Evolutionary conservation across 2,888 invertebrate species (phyloP), one percentile per base, ranked within the genome.

Genomic region (Sicus ferrugineus): DNA sequence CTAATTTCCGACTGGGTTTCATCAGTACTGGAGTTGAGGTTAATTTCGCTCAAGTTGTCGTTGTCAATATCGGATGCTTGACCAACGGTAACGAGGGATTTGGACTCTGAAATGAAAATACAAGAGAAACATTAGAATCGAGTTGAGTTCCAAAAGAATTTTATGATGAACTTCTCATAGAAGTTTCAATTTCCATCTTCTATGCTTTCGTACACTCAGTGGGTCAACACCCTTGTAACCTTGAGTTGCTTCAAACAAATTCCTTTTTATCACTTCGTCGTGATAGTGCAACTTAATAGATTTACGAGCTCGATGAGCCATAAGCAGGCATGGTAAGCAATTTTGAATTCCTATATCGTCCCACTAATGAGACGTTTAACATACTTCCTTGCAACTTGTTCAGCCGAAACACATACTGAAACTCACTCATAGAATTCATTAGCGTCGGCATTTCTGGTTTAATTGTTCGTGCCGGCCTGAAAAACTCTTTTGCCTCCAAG

Each of bases 41-140:
- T 87, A 0, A 87, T 85, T 75, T 88, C 88, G 72, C 85, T 85
- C 52, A 86, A 83, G 48, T 80, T 81, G 68, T 88, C 88, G 61
- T 86, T 86, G 73, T 87, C 86, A 6, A 86, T 75, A 19, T 77
- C 78, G 2, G 83, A 76, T 14, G 79, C 72, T 59, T 80, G 79
- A 19, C 85, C 84, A 63, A 84, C 82, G 21, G 82, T 83, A 14
- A 84, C 83, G 70, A 83, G 75, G 2, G 81, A 77, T 72, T 83
- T 83, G 3, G 79, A 76, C 74, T 84, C 84, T 84, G 75, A 23
- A 79, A 77, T 42, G 28, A 63, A 62, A 52, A 34, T 7, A 61
- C 1, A 38, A 28, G 26, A 54, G 11, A 30, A 42, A 42, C 2
- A 1, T 34, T 34, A 34, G 34, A 34, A 34, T 34, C 7, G 14